These are phyloP conservation scores for Ostrea denselamellosa DNA, from an alignment of 1,140 invertebrate species.

Conservation along the genomic window DNA sequence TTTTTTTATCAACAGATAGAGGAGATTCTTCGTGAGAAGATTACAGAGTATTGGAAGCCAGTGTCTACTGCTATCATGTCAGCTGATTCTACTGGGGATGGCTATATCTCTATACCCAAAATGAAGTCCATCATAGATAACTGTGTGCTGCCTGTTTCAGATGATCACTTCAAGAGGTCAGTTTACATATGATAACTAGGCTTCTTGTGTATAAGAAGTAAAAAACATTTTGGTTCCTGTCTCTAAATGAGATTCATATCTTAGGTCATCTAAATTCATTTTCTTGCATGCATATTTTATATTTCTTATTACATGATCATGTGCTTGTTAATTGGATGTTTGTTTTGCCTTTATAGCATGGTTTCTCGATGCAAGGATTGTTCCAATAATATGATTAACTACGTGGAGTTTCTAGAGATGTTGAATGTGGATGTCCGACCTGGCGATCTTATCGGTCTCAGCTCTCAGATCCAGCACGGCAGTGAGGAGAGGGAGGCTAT, in stretches of 20 bases:
- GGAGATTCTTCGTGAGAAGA: conserved; percentile 75
- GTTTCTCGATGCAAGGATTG: conserved; percentile 63
- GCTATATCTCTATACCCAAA: conserved; percentile 65
- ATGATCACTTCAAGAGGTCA: conserved; percentile 74
- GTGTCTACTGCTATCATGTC: conserved; percentile 67
- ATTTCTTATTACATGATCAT: too few species aligned
- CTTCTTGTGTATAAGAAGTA: not conserved
- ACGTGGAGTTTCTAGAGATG: conserved; percentile 73
- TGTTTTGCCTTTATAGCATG: conserved; percentile 63
- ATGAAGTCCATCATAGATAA: conserved; percentile 72
- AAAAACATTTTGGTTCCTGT: not conserved
- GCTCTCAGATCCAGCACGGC: conserved; percentile 71
- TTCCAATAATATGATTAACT: conserved; percentile 70
- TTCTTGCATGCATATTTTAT: too few species aligned
- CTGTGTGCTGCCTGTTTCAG: conserved; percentile 71
- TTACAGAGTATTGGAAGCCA: conserved; percentile 73
- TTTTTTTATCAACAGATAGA: conserved; percentile 68
- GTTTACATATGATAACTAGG: conserved; percentile 11
- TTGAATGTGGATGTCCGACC: conserved; percentile 73
- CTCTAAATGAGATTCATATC: not conserved
- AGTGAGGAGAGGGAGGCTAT: conserved; percentile 65
- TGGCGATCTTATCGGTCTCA: conserved; percentile 73
- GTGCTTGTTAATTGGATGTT: not conserved
- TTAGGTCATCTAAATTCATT: too few species aligned
- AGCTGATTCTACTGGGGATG: conserved; percentile 65